Conservation (phyloP, 2,797 vertebrate species). For the Forpus xanthops region DNA sequence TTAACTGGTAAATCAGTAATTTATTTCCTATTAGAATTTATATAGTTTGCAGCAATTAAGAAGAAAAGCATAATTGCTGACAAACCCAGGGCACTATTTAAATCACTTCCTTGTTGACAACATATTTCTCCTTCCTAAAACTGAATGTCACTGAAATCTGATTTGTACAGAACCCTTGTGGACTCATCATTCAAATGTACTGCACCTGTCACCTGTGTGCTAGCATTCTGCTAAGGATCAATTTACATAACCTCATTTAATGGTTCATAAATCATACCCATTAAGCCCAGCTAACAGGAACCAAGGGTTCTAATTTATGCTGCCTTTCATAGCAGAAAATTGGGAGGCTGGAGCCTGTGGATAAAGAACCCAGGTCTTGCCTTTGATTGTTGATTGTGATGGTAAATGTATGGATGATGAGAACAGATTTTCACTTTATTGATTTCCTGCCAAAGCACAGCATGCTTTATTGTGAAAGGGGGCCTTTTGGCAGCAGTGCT, state of each 20-base stretch:
- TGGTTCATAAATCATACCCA: conserved; percentile 99
- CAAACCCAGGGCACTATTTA: conserved; percentile 85
- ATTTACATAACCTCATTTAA: conserved; percentile 99
- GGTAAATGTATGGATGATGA: conserved; percentile 99
- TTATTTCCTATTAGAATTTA: conserved; percentile 87
- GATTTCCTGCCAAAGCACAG: conserved; percentile 99
- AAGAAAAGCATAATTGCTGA: conserved; percentile 85
- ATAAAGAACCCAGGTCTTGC: conserved; percentile 99
- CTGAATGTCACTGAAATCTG: conserved; percentile 87
- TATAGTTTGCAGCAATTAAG: conserved; percentile 85
- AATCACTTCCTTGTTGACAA: conserved; percentile 88
- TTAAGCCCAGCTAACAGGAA: conserved; percentile 99
- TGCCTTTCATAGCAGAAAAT: conserved; percentile 99
- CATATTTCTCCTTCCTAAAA: conserved; percentile 85
- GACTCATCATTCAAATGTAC: conserved; percentile 84
- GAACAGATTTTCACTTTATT: conserved; percentile 99
- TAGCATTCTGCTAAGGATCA: conserved; percentile 98
- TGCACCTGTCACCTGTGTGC: conserved; percentile 99
- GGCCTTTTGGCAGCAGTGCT: conserved; percentile 83
- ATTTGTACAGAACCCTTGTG: conserved; percentile 85
- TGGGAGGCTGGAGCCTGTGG: conserved; percentile 98
- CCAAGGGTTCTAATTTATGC: conserved; percentile 99
- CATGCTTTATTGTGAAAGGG: conserved; percentile 92
- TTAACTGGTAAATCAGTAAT: conserved; percentile 85
- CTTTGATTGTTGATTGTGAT: conserved; percentile 99